These are phyloP conservation scores for Spodoptera picta DNA, from an alignment of 2,888 invertebrate species.

Conservation along the genomic window DNA sequence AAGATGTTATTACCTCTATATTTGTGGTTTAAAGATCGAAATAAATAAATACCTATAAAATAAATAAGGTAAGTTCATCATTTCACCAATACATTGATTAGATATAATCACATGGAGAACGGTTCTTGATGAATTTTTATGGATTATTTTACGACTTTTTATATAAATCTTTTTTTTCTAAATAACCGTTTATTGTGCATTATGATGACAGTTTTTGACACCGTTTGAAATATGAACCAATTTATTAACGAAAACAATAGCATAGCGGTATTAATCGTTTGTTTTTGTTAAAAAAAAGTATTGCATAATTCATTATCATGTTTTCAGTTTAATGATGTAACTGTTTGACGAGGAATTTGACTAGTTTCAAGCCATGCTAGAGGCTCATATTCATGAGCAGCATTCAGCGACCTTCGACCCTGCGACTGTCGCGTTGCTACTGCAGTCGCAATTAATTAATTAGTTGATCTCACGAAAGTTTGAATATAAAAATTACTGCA, in stretches of 20 bases:
- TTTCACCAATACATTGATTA: constrained; percentile 32
- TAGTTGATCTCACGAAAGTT: no score
- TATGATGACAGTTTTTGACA: constrained; percentile 23
- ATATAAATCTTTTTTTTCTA: constrained; percentile 9
- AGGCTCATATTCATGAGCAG: no score
- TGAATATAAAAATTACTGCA: no score
- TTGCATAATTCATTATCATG: no score
- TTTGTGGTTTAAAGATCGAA: constrained; percentile 26
- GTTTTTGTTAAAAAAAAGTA: no score
- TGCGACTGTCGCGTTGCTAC: no score
- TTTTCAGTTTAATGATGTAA: no score
- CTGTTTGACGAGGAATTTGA: no score
- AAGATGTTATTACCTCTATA: constrained; percentile 27
- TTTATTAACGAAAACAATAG: constrained; percentile 16
- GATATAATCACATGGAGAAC: constrained; percentile 36
- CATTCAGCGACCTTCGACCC: no score
- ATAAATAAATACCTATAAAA: constrained; percentile 26
- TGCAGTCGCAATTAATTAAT: no score
- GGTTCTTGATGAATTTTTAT: constrained; percentile 27
- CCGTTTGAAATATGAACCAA: constrained; percentile 17
- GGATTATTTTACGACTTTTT: constrained; percentile 28
- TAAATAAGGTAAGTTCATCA: constrained; percentile 22
- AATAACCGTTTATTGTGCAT: constrained; percentile 30
- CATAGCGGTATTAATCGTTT: constrained; percentile 3
- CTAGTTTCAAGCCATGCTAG: no score